Percentiles rank a stretch among this genome's conserved stretches.
phyloP scores from a whole-genome alignment of 2,113 vertebrate genomes.

The Mionectes macconnelli region DNA sequence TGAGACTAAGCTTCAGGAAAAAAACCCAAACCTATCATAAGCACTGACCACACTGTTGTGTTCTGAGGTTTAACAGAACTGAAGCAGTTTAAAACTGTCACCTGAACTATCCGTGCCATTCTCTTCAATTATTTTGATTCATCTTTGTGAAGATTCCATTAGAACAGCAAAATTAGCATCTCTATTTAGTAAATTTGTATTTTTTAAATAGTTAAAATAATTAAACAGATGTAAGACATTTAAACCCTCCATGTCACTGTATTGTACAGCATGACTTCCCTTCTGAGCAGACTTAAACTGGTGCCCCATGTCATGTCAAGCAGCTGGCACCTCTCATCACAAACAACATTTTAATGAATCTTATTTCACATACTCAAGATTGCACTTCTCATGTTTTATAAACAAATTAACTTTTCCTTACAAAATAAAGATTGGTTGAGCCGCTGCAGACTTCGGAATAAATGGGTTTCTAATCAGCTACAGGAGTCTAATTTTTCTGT shows the following conservation, averaged over 20 bases:
- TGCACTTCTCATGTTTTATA: conserved; percentile 47
- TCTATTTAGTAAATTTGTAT: background rate
- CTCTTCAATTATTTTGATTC: background rate
- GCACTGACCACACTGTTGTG: background rate
- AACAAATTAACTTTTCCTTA: conserved; percentile 52
- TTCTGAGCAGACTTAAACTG: background rate
- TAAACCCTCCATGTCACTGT: background rate
- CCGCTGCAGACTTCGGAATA: background rate
- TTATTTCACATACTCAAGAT: conserved; percentile 29
- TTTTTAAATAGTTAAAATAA: background rate
- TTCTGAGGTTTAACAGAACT: background rate
- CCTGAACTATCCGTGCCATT: background rate
- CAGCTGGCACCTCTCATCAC: conserved; percentile 39
- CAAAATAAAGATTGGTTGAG: conserved; percentile 25
- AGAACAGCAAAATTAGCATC: background rate
- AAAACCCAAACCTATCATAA: background rate
- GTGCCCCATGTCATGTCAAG: conserved; percentile 7
- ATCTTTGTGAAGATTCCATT: background rate
- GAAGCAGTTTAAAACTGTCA: background rate
- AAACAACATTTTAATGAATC: conserved; percentile 29
- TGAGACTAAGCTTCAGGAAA: accelerated
- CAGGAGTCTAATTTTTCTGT: background rate
- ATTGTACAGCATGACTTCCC: background rate
- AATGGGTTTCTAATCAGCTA: background rate
- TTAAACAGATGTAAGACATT: background rate